Base-by-base conservation (phyloP, 2,113 vertebrate genomes). In the Carassius gibelio region DNA sequence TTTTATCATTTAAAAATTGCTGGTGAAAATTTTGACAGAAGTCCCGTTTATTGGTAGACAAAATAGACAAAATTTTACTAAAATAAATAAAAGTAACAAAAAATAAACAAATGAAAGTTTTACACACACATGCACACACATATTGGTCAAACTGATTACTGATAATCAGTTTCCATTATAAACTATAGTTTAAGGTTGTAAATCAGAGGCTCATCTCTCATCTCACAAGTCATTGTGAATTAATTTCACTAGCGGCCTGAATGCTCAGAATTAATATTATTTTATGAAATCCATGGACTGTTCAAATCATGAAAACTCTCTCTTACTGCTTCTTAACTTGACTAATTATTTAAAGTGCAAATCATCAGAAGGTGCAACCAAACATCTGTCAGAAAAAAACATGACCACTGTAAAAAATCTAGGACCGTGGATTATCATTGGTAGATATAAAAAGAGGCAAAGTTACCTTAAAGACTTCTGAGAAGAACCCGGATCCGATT, bases 401-500 rank as follows among this genome's bases (percentile, higher is more conserved):
- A 77, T 26, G 34, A n/a, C 19, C 55, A 15, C 6, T 38, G 19
- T 19, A 61, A 1, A 59, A 42, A 57, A 5, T 1, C 21, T 14
- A 23, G 1, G 8, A 52, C 23, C 21, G 8, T 52, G 45, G 2
- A n/a, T 34, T 8, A 59, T 48, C 2, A 1, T 52, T 10, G 19
- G 13, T 34, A n/a, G 23, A 26, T 19, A 10, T 55, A 36, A 30
- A 15, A n/a, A 45, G 1, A 14, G n/a, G 13, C 30, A 84, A 84
- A 1, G 11, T 69, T 92, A 99, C 97, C 97, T 98, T 98, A 84
- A 97, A 98, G 75, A 99, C 97, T 92, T 99, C 97, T 0, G 97
- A 99, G 93, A 98, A 99, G 95, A 99, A 99, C 52, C 97, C 97
- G 0, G 97, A 95, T 1, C 97, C 97, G 17, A 98, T 98, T 93